Base-by-base conservation (phyloP, 2,113 vertebrate species). In the Riparia riparia region DNA sequence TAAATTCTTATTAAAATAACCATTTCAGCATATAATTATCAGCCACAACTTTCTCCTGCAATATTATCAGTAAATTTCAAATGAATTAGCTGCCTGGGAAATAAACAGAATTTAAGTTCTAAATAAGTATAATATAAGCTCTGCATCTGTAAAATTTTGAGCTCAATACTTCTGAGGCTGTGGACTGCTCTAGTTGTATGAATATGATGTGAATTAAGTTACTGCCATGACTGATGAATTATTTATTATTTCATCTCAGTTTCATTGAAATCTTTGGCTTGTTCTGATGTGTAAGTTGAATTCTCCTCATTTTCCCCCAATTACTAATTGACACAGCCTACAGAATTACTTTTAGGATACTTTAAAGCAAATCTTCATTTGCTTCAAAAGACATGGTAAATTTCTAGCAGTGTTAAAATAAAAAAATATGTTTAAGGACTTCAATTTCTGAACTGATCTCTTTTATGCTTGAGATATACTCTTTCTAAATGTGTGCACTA, bases 51-150 rank as follows among this genome's bases (percentile, higher is more conserved):
- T 86, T 77, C 22, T 83, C 18, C 54, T 73, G 71, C 14, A 86
- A 39, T 71, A 68, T 66, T 60, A 50, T 9, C 14, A 77, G 12
- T 53, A 82, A 71, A 90, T 82, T 86, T 82, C 42, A 82, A 73
- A 77, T 81, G 79, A 95, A 85, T 44, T 64, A 37, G 2, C 12
- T 94, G 39, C 25, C 37, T 45, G 47, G 50, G 25, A 88, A 94
- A 76, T 60, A 82, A 86, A 96, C 76, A 34, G 25, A 91, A 91
- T 71, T 86, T 70, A 80, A 74, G 8, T 20, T 93, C 41, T 86
- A 93, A 91, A 72, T 74, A 87, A 77, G 77, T 73, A 31, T 31
- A 86, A 85, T 39, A 39, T 44, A 76, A 91, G 18, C 6, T 95
- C 50, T 63, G 29, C 78, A 88, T 94, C 44, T 9, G 3, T 71